Evolutionary conservation across 2,888 invertebrate genomes (phyloP).

Genomic region (Machimus atricapillus): DNA sequence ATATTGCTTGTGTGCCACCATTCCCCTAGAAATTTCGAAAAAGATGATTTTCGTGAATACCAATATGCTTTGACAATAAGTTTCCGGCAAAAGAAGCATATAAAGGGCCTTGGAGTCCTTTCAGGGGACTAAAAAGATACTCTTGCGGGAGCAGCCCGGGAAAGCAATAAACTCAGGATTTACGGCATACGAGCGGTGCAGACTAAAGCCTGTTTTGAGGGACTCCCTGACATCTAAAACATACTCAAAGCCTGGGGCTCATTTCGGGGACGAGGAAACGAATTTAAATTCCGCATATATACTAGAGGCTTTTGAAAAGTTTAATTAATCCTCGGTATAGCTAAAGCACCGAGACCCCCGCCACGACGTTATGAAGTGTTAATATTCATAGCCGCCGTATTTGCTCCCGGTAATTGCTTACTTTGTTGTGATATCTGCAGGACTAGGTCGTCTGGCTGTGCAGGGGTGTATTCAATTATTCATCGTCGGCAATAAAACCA

Average conservation of each 20-base stretch:
- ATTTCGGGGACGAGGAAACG: neutral
- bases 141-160: neutral
- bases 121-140: neutral
- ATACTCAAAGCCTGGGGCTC: neutral
- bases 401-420: conserved; percentile 22
- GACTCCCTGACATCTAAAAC: neutral
- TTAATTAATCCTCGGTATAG: neutral
- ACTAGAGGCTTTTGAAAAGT: conserved; percentile 9
- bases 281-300: conserved; percentile 20
- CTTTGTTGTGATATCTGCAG: conserved; percentile 22
- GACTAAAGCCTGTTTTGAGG: neutral
- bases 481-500: neutral
- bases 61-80: conserved; percentile 22
- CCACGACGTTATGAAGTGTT: conserved; percentile 1
- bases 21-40: neutral
- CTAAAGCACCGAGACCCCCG: neutral
- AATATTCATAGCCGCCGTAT: conserved; percentile 13
- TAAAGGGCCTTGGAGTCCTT: neutral
- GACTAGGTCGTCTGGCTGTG: neutral
- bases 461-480: neutral
- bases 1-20: neutral
- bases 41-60: conserved; percentile 24
- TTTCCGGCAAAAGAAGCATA: conserved; percentile 14
- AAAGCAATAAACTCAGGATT: conserved; percentile 27
- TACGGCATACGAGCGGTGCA: neutral